Base-by-base conservation (phyloP, 30 jellyfish, hydroid and myxozoan species). In the Pseudorhiza aurosa region DNA sequence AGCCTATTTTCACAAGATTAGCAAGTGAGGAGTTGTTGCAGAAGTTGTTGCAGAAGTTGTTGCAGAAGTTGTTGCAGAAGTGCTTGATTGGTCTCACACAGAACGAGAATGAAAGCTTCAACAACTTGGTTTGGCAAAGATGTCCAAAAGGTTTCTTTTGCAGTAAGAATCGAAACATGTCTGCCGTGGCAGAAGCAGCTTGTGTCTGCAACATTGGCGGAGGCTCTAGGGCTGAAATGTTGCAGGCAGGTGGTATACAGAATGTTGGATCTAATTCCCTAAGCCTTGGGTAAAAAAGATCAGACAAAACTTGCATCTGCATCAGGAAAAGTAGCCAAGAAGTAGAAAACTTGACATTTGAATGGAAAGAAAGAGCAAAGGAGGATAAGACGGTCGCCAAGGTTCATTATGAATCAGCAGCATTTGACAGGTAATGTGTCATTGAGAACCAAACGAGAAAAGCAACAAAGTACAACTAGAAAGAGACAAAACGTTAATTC, bases 161-260 rank as follows among this genome's bases (percentile, higher is more conserved):
- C 42, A 39, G 82, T 40, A 68, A 68, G 26, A 40, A 2, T 2
- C 28, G 77, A 30, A 10, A 26, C 1, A 56, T 2, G 15, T 24
- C 56, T 26, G 77, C 77, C 28, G 77, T 62, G 31, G 8, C 77
- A 18, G 77, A 62, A 62, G 77, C 77, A 24, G 77, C 31, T 62
- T 26, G 77, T 25, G 3, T 18, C 12, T 62, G 3, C 56, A 62
- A 27, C 56, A 62, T 56, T 62, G 77, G 77, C 7, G 77, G 56
- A 26, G 77, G 77, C 7, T 27, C 56, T 26, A 62, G 9, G 24
- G 77, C 77, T 4, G 29, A 26, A 25, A 62, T 62, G 6, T 25
- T 62, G 10, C 28, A 29, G 19, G 77, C 53, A 3, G 56, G 56
- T 2, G 77, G 77, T 18, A 62, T 62, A 3, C 56, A 62, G 24